Evolutionary conservation across 2,888 invertebrate genomes (phyloP), one percentile per base, ranked within the genome.

Genomic region (Phortica magna): DNA sequence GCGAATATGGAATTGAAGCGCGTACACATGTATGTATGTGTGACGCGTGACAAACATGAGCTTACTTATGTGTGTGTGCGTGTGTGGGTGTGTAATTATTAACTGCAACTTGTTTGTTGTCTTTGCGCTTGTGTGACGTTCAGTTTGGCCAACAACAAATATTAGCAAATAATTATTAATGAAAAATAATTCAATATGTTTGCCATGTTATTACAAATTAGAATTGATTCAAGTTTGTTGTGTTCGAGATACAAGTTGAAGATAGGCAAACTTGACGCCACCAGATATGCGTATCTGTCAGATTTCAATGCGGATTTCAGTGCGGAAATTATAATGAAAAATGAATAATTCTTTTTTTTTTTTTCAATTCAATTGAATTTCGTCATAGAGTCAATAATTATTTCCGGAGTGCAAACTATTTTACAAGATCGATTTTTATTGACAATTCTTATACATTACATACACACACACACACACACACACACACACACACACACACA

Each of bases 201-300:
- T 64, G 31, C n/a, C 65, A 65, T 65, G 17, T 67, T 67, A 67
- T 41, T 2, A 64, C 64, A 67, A 67, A 67, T 67, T 67, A 39
- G 39, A 67, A 41, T 39, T 5, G 39, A 9, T 67, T 31, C 41
- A n/a, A 42, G 10, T 67, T 55, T 71, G 48, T 57, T 73, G 64
- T 43, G 19, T 59, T 65, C 19, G 55, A 17, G 48, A 19, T 43
- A 9, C 59, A n/a, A n/a, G 19, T n/a, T 59, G 59, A 59, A 59
- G 59, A 59, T 59, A 59, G n/a, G 17, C 59, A 48, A 48, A 48
- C 48, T 48, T 48, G 48, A 12, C 48, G 48, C 48, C 48, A 48
- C 14, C 64, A 64, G 64, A 31, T 64, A 64, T 0, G 64, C 61
- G 22, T 61, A 31, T 22, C 14, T 64, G 19, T 64, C 14, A 64